Base-by-base conservation (phyloP, 2,113 vertebrate species). In the Notothenia rossii region DNA sequence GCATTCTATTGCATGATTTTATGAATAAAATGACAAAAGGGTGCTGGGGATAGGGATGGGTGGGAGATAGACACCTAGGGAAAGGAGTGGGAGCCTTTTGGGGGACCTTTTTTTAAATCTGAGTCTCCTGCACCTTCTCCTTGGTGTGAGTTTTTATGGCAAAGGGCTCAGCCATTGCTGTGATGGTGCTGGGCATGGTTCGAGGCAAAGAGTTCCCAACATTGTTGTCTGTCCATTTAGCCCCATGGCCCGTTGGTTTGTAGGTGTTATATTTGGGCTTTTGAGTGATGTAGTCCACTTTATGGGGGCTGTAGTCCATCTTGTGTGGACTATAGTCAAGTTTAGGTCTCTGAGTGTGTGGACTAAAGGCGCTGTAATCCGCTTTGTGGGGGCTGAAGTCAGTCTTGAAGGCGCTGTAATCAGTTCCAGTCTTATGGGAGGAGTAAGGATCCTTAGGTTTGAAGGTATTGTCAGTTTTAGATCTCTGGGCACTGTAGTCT, bases 91-190 rank as follows among this genome's bases (percentile, higher is more conserved):
- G 50, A 64, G 72, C 62, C 53, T 74, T 71, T 64, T 84, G 63
- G 60, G 49, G 55, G 4, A 2, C 18, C 36, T 60, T 81, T 80
- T 80, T 50, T 96, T 96, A 99, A 92, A 99, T 99, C 93, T 99
- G 98, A 89, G 98, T 99, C 93, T 99, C 98, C 96, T 99, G 98
- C 86, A 99, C 98, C 91, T 98, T 99, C 85, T 99, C 98, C 96
- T 99, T 99, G 87, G 95, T 94, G 83, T 99, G 97, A 96, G 97
- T 97, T 94, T 98, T 98, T 93, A 98, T 96, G 87, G 96, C 93
- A 82, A 95, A 98, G 90, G 97, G 97, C 92, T 98, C 97, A 25
- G 96, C 93, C 87, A 97, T 94, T 62, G 93, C 85, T 75, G 94
- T 94, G 88, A 97, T 94, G 88, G 94, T 93, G 86, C 96, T 96